Evolutionary conservation across 2,113 vertebrate genomes (phyloP).

Genomic region (Scatophagus argus): DNA sequence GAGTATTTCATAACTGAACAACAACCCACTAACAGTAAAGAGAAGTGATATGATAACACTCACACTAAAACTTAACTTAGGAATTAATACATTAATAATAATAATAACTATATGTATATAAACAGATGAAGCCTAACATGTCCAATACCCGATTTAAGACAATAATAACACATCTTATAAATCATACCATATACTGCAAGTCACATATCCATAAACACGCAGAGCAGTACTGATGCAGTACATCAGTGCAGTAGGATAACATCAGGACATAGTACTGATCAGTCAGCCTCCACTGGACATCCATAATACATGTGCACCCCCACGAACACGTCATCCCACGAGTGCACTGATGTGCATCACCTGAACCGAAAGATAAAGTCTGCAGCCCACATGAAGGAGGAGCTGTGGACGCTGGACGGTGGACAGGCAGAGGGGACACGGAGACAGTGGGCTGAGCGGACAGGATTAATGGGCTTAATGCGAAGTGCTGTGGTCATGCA

Average conservation of each 20-base stretch:
- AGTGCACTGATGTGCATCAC: slow-evolving; percentile 1
- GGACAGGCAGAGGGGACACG: slow-evolving; percentile 20
- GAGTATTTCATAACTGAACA: not conserved
- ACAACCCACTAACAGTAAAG: not conserved
- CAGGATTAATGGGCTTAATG: slow-evolving; percentile 59
- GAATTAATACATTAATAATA: not conserved
- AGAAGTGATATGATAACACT: not conserved
- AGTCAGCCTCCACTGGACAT: not conserved
- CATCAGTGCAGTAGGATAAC: not conserved
- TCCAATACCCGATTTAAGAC: not conserved
- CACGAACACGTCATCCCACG: not conserved
- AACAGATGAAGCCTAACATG: not conserved
- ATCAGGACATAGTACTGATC: not conserved
- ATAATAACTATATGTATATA: not conserved
- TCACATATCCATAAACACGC: not conserved
- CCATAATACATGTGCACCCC: not conserved
- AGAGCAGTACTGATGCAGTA: not conserved
- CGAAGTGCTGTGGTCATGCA: slow-evolving; percentile 64
- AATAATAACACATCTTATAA: not conserved
- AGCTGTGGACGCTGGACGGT: not conserved
- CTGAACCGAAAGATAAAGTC: slow-evolving; percentile 1
- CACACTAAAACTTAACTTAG: not conserved
- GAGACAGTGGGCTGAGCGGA: slow-evolving; percentile 31
- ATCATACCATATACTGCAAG: not conserved
- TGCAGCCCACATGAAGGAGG: not conserved